Evolutionary conservation across 64 coral and sea anemone species (phyloP), one percentile per base, ranked within the genome.

Genomic region (Stylophora pistillata): DNA sequence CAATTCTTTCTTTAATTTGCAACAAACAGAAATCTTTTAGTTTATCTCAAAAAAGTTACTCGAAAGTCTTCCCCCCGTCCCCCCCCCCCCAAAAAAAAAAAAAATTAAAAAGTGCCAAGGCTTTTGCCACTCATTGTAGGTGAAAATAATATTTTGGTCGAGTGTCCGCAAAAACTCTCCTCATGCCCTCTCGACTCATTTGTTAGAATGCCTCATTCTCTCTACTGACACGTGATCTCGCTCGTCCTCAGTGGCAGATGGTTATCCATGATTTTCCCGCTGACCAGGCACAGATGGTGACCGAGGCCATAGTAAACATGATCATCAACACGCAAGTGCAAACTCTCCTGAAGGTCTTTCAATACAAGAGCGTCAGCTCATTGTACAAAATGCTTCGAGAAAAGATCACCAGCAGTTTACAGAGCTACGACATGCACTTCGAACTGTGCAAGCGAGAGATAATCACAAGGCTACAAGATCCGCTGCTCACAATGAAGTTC

Each of bases 321-420:
- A 95, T 98, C 57, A 94, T 98, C 76, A 94, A 98, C 58, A 92
- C 93, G 1, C 96, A 98, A 95, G 93, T 98, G 14, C 96, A 98
- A 70, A 98, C 90, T 0, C 89, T 98, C 25, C 71, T 98, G 13
- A 93, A 88, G 72, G 96, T 95, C 3, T 98, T 98, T 34, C 96
- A 98, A 32, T 98, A 98, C 90, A 98, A 98, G 31, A 98, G 96
- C 47, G 96, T 98, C 21, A 98, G 96, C 56, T 98, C 96, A 0
- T 37, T 98, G 58, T 98, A 98, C 93, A 98, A 98, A 77, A 98
- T 98, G 96, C 55, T 98, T 11, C 80, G 96, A 58, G 93, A 98
- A 72, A 94, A 92, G 59, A 93, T 98, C 5, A 95, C 93, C 21
- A 92, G 93, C 23, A 94, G 74, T 55, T 84, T 98, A 15, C 93